These are phyloP conservation scores for Carcharodon carcharias DNA, from an alignment of 2,797 vertebrate species.

Conservation along the genomic window DNA sequence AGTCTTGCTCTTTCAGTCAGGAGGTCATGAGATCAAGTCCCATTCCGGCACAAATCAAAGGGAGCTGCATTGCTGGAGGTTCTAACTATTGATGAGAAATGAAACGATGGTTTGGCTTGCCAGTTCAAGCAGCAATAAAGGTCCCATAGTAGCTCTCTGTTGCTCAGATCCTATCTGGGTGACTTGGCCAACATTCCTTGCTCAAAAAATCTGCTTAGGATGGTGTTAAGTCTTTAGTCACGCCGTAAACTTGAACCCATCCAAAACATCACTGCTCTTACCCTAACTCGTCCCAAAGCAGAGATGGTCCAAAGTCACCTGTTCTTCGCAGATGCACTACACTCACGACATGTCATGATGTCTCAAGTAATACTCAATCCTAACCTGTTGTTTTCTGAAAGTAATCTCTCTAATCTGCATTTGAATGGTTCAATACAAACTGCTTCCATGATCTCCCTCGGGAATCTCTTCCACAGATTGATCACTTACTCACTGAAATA, in stretches of 20 bases:
- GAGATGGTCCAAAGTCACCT: neutral
- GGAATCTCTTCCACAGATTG: neutral
- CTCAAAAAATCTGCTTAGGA: neutral
- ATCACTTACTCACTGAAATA: neutral
- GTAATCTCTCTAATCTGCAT: slow-evolving; percentile 7
- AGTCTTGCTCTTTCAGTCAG: neutral
- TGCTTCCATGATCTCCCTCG: neutral
- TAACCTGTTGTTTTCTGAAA: neutral
- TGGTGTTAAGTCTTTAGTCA: neutral
- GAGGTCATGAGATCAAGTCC: neutral
- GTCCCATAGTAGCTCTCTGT: neutral
- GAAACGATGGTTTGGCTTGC: neutral
- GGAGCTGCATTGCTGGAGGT: neutral
- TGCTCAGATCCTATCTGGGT: neutral
- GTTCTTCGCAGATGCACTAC: too few species aligned
- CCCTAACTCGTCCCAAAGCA: neutral
- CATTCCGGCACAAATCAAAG: neutral
- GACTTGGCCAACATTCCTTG: neutral
- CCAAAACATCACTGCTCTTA: neutral
- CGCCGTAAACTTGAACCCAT: neutral
- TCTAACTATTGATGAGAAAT: neutral
- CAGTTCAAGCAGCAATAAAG: neutral
- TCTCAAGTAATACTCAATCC: neutral
- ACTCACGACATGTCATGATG: neutral
- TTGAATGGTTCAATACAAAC: neutral